phyloP scores from a whole-genome alignment of 2,888 invertebrate species.

The Neria commutata region DNA sequence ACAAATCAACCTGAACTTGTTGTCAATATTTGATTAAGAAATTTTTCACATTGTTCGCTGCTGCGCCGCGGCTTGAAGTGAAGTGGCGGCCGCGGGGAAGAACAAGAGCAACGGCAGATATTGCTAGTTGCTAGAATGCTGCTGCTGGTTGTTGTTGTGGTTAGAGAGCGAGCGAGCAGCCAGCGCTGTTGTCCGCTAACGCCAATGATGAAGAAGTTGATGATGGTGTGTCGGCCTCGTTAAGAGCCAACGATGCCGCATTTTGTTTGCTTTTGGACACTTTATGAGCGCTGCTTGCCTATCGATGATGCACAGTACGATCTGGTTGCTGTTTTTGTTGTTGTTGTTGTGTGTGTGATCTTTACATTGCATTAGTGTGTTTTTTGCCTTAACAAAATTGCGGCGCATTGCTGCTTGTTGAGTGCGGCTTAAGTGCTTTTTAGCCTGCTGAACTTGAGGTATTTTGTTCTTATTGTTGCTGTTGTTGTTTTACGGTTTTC shows the following conservation, averaged over 20 bases:
- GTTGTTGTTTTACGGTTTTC: not conserved
- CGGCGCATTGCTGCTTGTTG: constrained; percentile 32
- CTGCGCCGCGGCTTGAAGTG: constrained; percentile 24
- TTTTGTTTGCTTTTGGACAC: constrained; percentile 37
- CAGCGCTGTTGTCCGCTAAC: constrained; percentile 36
- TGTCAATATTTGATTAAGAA: constrained; percentile 58
- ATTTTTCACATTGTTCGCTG: constrained; percentile 54
- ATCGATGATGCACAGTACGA: no score
- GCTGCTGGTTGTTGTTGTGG: constrained; percentile 17
- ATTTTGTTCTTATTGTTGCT: constrained; percentile 34
- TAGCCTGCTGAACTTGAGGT: constrained; percentile 53
- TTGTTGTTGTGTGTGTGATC: constrained; percentile 7
- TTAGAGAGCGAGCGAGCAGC: constrained; percentile 31
- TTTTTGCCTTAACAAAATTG: constrained; percentile 43
- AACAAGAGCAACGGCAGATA: constrained; percentile 18
- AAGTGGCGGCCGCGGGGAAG: constrained; percentile 24
- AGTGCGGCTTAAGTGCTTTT: constrained; percentile 46
- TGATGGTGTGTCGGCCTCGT: constrained; percentile 48
- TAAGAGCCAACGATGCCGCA: constrained; percentile 55
- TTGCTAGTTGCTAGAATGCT: constrained; percentile 8
- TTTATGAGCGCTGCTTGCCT: constrained; percentile 21
- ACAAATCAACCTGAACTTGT: constrained; percentile 29
- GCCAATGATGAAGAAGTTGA: not conserved
- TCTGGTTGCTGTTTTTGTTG: constrained; percentile 20
- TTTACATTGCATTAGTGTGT: constrained; percentile 29